phyloP scores from a whole-genome alignment of 2,113 vertebrate genomes.

The Oreocharis arfaki region DNA sequence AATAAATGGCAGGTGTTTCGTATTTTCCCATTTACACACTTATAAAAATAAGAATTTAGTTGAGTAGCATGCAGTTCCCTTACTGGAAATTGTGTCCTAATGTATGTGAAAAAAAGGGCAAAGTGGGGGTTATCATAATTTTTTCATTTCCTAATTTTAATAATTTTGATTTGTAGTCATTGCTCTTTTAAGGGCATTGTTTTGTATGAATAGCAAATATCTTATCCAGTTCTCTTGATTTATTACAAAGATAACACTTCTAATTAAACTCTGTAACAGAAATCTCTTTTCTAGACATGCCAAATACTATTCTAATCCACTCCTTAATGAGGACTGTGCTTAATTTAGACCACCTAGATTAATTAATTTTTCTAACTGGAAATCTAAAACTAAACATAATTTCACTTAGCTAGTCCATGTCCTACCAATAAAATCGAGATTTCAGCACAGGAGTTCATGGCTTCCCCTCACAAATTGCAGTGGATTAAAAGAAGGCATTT shows the following conservation, averaged over 20 bases:
- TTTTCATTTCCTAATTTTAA: not conserved
- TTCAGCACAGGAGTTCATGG: not conserved
- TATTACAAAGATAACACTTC: not conserved
- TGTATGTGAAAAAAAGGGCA: not conserved
- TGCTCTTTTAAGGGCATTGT: not conserved
- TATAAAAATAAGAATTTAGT: not conserved
- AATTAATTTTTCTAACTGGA: not conserved
- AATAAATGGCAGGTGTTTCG: not conserved
- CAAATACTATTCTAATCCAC: not conserved
- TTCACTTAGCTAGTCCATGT: not conserved
- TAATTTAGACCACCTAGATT: not conserved
- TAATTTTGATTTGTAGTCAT: not conserved
- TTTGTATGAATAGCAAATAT: not conserved
- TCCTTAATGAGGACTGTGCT: not conserved
- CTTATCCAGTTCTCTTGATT: not conserved
- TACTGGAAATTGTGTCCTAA: not conserved
- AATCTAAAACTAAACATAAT: not conserved
- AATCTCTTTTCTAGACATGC: not conserved
- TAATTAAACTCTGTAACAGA: not conserved
- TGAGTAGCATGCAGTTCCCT: not conserved
- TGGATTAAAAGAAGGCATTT: not conserved
- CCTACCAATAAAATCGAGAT: not conserved
- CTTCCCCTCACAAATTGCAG: fast-evolving
- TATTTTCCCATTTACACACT: not conserved
- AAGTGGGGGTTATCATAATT: not conserved